phyloP scores from a whole-genome alignment of 2,797 vertebrate genomes.

The Carcharodon carcharias region DNA sequence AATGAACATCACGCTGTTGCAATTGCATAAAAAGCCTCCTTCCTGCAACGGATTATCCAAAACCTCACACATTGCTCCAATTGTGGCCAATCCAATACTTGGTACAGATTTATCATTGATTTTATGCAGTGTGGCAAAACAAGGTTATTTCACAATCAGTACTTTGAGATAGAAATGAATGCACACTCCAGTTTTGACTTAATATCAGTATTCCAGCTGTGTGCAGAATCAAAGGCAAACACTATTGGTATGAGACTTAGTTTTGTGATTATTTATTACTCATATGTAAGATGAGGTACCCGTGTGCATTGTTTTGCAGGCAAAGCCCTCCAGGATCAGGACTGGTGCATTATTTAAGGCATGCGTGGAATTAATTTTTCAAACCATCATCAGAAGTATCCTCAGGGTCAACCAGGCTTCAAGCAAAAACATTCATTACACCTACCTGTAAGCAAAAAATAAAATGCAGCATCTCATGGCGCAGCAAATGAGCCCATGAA shows the following conservation, averaged over 20 bases:
- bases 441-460: background rate
- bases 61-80: background rate
- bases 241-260: background rate
- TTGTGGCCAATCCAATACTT: background rate
- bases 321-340: too few relatives aligned
- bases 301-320: too few relatives aligned
- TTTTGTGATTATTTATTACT: slow-evolving; percentile 22
- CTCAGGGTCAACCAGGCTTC: background rate
- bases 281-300: background rate
- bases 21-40: background rate
- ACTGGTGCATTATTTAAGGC: background rate
- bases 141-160: background rate
- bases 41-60: background rate
- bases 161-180: background rate
- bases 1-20: background rate
- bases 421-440: background rate
- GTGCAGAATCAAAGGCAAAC: background rate
- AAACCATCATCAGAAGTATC: background rate
- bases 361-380: slow-evolving; percentile 13
- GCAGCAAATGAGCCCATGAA: background rate
- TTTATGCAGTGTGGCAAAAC: too few relatives aligned
- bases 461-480: background rate
- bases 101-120: background rate
- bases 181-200: background rate
- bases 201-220: background rate